phyloP scores from a whole-genome alignment of 2,113 vertebrate genomes.

The Vimba vimba region DNA sequence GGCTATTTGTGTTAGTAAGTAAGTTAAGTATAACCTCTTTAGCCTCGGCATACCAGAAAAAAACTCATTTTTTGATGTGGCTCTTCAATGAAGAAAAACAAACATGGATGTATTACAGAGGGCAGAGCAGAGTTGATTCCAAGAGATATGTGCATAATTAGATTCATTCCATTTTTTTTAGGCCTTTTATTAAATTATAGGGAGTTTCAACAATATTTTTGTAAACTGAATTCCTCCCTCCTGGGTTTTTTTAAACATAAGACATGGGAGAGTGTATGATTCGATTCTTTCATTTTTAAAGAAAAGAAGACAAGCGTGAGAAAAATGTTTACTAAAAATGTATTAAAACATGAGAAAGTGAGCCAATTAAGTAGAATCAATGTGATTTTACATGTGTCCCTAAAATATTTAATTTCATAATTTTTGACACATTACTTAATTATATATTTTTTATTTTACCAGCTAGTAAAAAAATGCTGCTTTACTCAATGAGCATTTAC shows the following conservation, averaged over 20 bases:
- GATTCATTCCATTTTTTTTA: conserved; percentile 70
- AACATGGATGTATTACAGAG: conserved; percentile 75
- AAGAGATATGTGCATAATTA: conserved; percentile 86
- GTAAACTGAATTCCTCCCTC: conserved; percentile 27
- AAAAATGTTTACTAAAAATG: neutral
- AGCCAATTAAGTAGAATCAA: neutral
- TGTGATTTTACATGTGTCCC: no score
- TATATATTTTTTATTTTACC: no score
- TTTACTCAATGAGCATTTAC: neutral
- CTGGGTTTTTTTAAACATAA: conserved; percentile 8
- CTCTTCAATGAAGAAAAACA: conserved; percentile 82
- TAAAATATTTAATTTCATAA: no score
- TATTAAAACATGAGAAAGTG: neutral
- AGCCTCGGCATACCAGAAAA: conserved; percentile 85
- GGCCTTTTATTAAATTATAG: conserved; percentile 62
- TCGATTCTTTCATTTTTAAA: neutral
- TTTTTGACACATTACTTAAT: no score
- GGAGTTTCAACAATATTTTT: conserved; percentile 48
- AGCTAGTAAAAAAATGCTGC: neutral
- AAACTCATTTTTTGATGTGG: conserved; percentile 77
- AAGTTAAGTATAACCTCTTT: conserved; percentile 91
- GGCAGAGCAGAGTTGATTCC: conserved; percentile 81
- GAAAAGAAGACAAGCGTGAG: neutral
- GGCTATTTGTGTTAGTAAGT: conserved; percentile 92
- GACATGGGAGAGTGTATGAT: neutral